A percentile compares a stretch with the other conserved stretches of the same genome.
Evolutionary conservation across 2,113 vertebrate species (phyloP).

Genomic region (Globicephala melas): DNA sequence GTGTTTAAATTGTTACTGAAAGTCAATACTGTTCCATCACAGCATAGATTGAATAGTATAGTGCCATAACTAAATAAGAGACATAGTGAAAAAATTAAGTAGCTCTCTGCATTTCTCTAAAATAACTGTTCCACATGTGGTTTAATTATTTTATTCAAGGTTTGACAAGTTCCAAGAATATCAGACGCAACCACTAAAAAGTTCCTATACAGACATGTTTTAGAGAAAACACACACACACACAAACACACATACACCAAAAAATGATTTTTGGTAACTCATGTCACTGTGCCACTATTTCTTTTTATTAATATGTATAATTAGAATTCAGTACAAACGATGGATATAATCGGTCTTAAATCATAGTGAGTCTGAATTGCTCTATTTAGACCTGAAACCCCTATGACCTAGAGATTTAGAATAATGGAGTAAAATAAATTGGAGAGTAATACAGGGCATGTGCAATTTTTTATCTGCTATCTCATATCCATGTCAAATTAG

Average conservation of each 20-base stretch:
- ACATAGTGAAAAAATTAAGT: neutral
- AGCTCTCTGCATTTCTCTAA: neutral
- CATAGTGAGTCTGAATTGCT: neutral
- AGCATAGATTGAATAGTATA: neutral
- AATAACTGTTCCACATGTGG: neutral
- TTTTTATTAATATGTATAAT: neutral
- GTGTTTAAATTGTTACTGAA: neutral
- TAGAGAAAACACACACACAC: neutral
- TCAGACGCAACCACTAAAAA: neutral
- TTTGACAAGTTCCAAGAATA: neutral
- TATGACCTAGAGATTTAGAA: neutral
- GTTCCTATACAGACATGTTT: neutral
- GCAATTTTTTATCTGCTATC: neutral
- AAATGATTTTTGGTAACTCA: neutral
- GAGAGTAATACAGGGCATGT: neutral
- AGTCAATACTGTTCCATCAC: neutral
- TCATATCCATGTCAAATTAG: neutral
- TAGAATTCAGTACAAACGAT: neutral
- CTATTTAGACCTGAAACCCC: neutral
- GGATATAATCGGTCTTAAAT: neutral
- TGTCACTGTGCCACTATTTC: neutral
- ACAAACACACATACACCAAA: neutral
- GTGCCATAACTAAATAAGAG: neutral
- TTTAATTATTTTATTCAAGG: neutral
- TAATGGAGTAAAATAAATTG: neutral